A percentile compares a stretch with the other conserved stretches of the same genome.
Evolutionary conservation across 2,888 invertebrate genomes (phyloP).

Genomic region (Drosophila ezoana): DNA sequence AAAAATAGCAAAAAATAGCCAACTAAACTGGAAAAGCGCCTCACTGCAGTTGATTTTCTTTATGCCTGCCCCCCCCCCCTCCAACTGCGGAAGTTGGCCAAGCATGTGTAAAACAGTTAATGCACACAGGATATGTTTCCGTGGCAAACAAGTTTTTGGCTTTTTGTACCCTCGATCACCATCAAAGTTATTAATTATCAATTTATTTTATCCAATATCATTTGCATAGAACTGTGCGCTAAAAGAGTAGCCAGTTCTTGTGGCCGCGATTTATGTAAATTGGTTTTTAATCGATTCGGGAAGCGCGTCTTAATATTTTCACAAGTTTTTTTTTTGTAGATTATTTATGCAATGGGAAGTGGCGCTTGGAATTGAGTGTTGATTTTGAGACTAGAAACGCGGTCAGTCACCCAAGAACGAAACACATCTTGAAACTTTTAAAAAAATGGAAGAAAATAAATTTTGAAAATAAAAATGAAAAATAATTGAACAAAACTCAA

Average conservation of each 20-base stretch:
- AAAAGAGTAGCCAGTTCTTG: constrained; percentile 27
- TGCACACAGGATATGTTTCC: constrained; percentile 81
- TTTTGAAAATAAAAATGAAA: too few relatives aligned
- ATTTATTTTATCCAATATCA: constrained; percentile 64
- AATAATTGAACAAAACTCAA: neutral
- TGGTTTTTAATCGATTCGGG: constrained; percentile 73
- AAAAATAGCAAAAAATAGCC: constrained; percentile 27
- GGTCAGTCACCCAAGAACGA: constrained; percentile 55
- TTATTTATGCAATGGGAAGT: constrained; percentile 63
- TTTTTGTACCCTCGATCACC: constrained; percentile 20
- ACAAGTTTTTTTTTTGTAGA: constrained; percentile 52
- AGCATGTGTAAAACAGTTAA: constrained; percentile 83
- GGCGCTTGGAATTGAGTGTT: constrained; percentile 9
- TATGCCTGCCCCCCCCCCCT: neutral
- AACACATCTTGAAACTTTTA: too few relatives aligned
- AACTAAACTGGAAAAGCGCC: constrained; percentile 64
- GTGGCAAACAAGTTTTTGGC: constrained; percentile 58
- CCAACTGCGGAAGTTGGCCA: constrained; percentile 81
- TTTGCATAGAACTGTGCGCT: constrained; percentile 29
- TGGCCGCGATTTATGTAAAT: constrained; percentile 48
- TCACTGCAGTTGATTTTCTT: constrained; percentile 28
- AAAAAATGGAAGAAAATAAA: too few relatives aligned
- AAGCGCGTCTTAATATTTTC: constrained; percentile 74
- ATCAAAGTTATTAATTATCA: constrained; percentile 74
- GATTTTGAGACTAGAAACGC: constrained; percentile 5